Conservation (phyloP, 2,888 invertebrate genomes). For the Azorinus chamasolen region DNA sequence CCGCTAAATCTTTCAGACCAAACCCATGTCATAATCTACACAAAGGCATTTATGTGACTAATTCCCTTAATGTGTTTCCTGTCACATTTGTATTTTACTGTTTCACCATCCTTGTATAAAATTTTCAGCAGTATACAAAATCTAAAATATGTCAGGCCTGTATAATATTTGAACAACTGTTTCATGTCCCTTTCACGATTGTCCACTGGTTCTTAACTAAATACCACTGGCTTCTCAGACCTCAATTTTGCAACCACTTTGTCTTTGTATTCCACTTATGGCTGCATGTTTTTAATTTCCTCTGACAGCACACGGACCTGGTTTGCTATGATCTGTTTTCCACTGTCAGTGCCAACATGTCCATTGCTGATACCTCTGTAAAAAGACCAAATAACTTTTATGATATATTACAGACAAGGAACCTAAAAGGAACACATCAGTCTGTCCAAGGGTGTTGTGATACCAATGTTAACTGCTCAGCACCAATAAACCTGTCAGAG, state of each 20-base stretch:
- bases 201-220: neutral
- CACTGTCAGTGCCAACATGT: constrained; percentile 16
- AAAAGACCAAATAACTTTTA: neutral
- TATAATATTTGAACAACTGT: constrained; percentile 12
- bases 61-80: constrained; percentile 7
- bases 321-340: neutral
- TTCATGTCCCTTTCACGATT: neutral
- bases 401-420: constrained; percentile 14
- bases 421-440: constrained; percentile 1
- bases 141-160: constrained; percentile 8
- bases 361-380: constrained; percentile 28
- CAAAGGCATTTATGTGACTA: constrained; percentile 6
- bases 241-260: neutral
- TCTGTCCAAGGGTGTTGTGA: constrained; percentile 14
- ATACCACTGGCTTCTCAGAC: too few relatives aligned
- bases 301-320: neutral
- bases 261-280: neutral
- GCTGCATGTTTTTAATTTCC: neutral
- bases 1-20: constrained; percentile 26
- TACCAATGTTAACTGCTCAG: neutral
- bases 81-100: neutral
- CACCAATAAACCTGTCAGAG: constrained; percentile 11
- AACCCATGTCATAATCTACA: constrained; percentile 16
- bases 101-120: neutral
- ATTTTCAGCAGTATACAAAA: constrained; percentile 8